phyloP scores from a whole-genome alignment of 1,140 invertebrate species.

The Papilio polyxenes region DNA sequence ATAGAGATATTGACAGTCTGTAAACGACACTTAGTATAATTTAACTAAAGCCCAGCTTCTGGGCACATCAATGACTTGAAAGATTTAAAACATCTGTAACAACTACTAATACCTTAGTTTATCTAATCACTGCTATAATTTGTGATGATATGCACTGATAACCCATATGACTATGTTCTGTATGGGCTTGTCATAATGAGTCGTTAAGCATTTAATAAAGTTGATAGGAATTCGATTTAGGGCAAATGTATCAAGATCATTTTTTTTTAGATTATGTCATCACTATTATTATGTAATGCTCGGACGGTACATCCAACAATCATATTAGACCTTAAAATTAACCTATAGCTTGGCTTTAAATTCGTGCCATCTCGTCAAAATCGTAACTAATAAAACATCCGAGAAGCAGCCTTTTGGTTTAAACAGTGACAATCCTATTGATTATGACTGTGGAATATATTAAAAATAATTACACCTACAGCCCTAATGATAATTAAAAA shows the following conservation, averaged over 20 bases:
- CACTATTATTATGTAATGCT: constrained; percentile 76
- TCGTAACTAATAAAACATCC: constrained; percentile 72
- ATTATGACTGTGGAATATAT: constrained; percentile 80
- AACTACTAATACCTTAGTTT: constrained; percentile 80
- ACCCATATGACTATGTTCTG: constrained; percentile 70
- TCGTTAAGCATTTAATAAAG: constrained; percentile 64
- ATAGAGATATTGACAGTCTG: constrained; percentile 80
- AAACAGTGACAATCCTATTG: constrained; percentile 70
- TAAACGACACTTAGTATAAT: constrained; percentile 78
- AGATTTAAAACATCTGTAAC: constrained; percentile 78
- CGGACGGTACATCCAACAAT: constrained; percentile 79
- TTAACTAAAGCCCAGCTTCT: constrained; percentile 78
- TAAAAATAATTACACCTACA: constrained; percentile 62
- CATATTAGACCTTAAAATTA: constrained; percentile 77
- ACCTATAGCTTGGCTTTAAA: constrained; percentile 79
- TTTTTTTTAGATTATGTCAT: constrained; percentile 70
- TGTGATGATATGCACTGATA: constrained; percentile 81
- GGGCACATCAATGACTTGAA: constrained; percentile 76
- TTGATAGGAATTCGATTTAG: constrained; percentile 67
- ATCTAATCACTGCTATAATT: constrained; percentile 79
- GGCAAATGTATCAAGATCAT: constrained; percentile 65
- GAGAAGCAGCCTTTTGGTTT: constrained; percentile 79
- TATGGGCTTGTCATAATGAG: constrained; percentile 66
- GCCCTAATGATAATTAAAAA: constrained; percentile 70
- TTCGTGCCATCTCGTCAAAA: constrained; percentile 77